Base-by-base conservation (phyloP, 1,140 invertebrate species). In the Bombus confusus region DNA sequence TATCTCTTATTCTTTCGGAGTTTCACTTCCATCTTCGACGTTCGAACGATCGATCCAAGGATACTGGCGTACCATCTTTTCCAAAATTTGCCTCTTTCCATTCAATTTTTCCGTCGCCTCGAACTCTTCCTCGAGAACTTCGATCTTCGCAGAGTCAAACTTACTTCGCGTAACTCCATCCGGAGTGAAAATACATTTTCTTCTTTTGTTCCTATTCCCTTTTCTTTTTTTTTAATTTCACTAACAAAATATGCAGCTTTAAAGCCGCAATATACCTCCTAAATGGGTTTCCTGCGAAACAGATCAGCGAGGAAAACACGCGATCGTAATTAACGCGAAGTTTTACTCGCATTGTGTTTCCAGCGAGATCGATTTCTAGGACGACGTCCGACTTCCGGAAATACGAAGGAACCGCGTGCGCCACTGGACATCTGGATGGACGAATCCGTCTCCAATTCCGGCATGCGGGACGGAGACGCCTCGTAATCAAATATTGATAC, bases 401-500 rank as follows among this genome's bases (percentile, higher is more conserved):
- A 86, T 57, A 80, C 71, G 83, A 87, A 87, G 86, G 64, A 80
- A 72, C 43, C 34, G 31, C n/a, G 37, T 57, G 41, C 69, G 47
- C 47, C 34, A 39, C 66, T 80, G 87, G 84, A 82, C 88, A 86
- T 76, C 76, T 47, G 34, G 64, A 88, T 47, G 75, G 79, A 71
- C 82, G 84, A 89, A 66, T 72, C 87, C 66, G 75, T 79, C 84
- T 69, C 72, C 69, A 88, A 85, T 85, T 80, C 71, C 52, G 59
- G 71, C 69, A 85, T 81, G 83, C 78, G 83, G 80, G 76, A 88
- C 85, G 88, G 88, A 83, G 82, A 80, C 73, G 88, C 79, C 88
- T 83, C 88, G 87, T 91, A 81, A 83, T 92, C 92, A 93, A 93
- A 93, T 93, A 93, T 93, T 93, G 92, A 92, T 93, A 93, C 89